These are phyloP conservation scores for Anoplophora glabripennis DNA, from an alignment of 1,140 invertebrate species.

Conservation along the genomic window DNA sequence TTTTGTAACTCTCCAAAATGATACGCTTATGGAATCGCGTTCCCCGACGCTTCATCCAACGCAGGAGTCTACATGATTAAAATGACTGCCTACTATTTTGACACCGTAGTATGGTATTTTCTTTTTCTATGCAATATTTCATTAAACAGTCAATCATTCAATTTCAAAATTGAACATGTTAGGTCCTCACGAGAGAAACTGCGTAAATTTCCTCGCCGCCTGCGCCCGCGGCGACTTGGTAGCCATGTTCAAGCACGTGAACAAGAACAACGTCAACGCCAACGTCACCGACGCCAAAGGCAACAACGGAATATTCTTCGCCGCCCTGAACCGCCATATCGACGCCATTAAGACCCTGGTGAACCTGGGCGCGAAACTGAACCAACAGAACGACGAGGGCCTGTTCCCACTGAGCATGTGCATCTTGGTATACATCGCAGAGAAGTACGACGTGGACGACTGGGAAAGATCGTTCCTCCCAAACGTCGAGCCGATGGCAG, in stretches of 20 bases:
- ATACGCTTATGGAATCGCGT: too few relatives aligned
- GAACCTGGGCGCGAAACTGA: conserved; percentile 51
- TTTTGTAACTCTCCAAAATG: too few relatives aligned
- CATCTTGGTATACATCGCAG: conserved; percentile 47
- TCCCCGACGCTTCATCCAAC: too few relatives aligned
- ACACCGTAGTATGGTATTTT: too few relatives aligned
- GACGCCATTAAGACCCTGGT: conserved; percentile 43
- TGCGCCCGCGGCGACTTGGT: conserved; percentile 41
- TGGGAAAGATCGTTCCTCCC: conserved; percentile 48
- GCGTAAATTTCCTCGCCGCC: conserved; percentile 31
- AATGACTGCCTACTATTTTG: too few relatives aligned
- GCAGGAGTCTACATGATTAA: too few relatives aligned
- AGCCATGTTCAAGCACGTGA: conserved; percentile 47
- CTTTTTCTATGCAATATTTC: too few relatives aligned
- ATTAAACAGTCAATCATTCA: too few relatives aligned
- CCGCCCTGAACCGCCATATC: conserved; percentile 45
- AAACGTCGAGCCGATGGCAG: conserved; percentile 21
- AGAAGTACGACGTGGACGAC: conserved; percentile 42
- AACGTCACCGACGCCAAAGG: conserved; percentile 51
- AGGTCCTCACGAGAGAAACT: conserved; percentile 37
- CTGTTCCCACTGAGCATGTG: conserved; percentile 52
- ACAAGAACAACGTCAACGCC: conserved; percentile 47
- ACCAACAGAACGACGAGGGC: conserved; percentile 53
- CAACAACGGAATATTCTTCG: conserved; percentile 53
- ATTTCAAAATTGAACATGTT: conserved; percentile 15